Base-by-base conservation (phyloP, 2,888 invertebrate species). In the Sinodicranocentrus sp. region DNA sequence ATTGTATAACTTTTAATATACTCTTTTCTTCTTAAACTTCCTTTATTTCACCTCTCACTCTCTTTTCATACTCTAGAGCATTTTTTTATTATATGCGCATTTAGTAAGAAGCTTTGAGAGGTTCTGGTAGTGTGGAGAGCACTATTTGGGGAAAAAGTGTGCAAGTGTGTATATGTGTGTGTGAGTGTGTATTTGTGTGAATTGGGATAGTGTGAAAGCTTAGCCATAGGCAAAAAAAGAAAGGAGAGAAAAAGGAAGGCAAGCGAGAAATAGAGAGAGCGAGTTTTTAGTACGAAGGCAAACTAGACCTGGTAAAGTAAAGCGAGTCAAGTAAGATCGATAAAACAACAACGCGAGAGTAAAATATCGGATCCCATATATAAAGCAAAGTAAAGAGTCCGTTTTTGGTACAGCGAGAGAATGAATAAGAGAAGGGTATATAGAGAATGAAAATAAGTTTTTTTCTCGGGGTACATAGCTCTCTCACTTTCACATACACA, bases 271-370 rank as follows among this genome's bases (percentile, higher is more conserved):
- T 8, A 44, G 71, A 67, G 65, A 48, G 59, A 61, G 70, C 33
- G 10, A 82, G 72, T 33, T 33, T 33, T 33, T 52, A 73, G 44
- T 52, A 63, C 15, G 75, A 28, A 43, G 48, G 68, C 5, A 48
- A 61, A 43, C 21, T 23, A n/a, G 33, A 54, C 23, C 19, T 13
- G 17, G 25, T 54, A 43, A 65, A 63, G 52, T 33, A 71, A 52
- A 79, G 67, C 17, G 70, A 79, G 78, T 68, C 59, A 78, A 33
- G 70, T 61, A 17, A 78, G 79, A 79, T 79, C 79, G 79, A 79
- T 79, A 79, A 71, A 71, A 79, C 71, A 79, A 78, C 78, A 59
- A 78, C 78, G 78, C 17, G 61, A 39, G 61, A 71, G 79, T 79
- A 79, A 79, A 78, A 79, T 71, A 71, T 78, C 52, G 71, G 61